Conservation (phyloP, 2,888 invertebrate genomes). For the Drosophila antonietae region DNA sequence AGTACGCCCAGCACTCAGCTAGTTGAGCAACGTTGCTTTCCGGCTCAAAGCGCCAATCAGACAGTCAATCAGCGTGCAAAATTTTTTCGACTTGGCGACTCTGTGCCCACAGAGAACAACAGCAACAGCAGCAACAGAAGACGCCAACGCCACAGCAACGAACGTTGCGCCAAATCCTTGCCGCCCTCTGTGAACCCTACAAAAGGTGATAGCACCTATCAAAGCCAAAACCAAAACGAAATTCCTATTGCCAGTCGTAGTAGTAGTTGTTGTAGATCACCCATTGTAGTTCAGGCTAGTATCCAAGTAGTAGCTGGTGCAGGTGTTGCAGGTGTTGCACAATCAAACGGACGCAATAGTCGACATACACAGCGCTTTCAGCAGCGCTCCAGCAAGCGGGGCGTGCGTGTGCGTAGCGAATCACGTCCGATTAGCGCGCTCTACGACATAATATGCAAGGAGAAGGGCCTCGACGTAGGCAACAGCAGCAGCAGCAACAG, state of each 20-base stretch:
- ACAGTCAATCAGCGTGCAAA: conserved; percentile 33
- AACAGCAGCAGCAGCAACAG: conserved; percentile 51
- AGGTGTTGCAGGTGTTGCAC: background rate
- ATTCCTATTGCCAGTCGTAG: conserved; percentile 14
- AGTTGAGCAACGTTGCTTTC: conserved; percentile 81
- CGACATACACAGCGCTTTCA: conserved; percentile 81
- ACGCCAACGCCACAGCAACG: conserved; percentile 55
- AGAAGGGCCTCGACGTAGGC: conserved; percentile 82
- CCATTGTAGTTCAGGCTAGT: conserved; percentile 70
- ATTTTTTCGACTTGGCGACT: conserved; percentile 77
- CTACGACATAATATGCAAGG: conserved; percentile 85
- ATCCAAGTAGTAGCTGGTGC: conserved; percentile 43
- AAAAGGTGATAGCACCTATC: conserved; percentile 74
- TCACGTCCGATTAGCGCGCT: conserved; percentile 84
- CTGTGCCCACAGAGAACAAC: conserved; percentile 56
- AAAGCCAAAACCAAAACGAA: conserved; percentile 15
- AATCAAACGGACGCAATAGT: conserved; percentile 62
- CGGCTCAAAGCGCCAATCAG: conserved; percentile 34
- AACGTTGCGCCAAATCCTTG: conserved; percentile 73
- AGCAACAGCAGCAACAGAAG: conserved; percentile 52
- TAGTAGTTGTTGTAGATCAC: conserved; percentile 44
- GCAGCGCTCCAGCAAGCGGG: conserved; percentile 78
- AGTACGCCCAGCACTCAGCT: conserved; percentile 81
- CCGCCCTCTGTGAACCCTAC: conserved; percentile 72
- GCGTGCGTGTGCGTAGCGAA: conserved; percentile 84